Conservation (phyloP, 1,140 invertebrate species). For the Heliconius hermathena region DNA sequence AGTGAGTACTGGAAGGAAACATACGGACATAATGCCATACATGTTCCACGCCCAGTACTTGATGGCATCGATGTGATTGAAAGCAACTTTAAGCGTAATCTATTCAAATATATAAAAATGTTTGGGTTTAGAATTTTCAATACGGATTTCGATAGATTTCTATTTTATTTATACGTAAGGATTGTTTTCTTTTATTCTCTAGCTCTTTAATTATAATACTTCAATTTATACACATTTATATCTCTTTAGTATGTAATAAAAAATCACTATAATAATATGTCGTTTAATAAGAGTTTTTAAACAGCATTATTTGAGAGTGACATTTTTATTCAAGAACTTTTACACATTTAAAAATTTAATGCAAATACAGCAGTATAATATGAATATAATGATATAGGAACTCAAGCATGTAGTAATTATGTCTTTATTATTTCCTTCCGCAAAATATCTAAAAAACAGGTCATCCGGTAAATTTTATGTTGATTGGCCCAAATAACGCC, state of each 20-base stretch:
- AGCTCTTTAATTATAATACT: no score
- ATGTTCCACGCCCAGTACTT: conserved; percentile 49
- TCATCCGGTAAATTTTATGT: conserved; percentile 55
- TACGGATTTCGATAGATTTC: no score
- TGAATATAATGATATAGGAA: neutral
- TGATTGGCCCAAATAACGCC: conserved; percentile 60
- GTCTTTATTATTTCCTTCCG: conserved; percentile 28
- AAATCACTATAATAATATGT: no score
- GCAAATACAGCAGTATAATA: neutral
- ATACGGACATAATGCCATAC: conserved; percentile 47
- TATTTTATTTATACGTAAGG: no score
- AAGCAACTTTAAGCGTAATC: neutral
- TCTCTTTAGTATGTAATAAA: no score
- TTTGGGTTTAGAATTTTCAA: neutral
- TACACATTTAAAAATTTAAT: neutral
- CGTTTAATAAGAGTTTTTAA: no score
- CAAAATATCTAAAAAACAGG: conserved; percentile 42
- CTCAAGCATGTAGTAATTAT: conserved; percentile 3
- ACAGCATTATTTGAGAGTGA: no score
- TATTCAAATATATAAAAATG: neutral
- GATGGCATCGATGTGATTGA: conserved; percentile 35
- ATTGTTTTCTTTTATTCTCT: no score
- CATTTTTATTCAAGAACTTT: neutral
- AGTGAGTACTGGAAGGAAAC: conserved; percentile 47
- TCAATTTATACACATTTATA: no score